A percentile compares a stretch with the other conserved stretches of the same genome.
Conservation (phyloP, 2,888 invertebrate genomes). For the Myopa tessellatipennis region DNA sequence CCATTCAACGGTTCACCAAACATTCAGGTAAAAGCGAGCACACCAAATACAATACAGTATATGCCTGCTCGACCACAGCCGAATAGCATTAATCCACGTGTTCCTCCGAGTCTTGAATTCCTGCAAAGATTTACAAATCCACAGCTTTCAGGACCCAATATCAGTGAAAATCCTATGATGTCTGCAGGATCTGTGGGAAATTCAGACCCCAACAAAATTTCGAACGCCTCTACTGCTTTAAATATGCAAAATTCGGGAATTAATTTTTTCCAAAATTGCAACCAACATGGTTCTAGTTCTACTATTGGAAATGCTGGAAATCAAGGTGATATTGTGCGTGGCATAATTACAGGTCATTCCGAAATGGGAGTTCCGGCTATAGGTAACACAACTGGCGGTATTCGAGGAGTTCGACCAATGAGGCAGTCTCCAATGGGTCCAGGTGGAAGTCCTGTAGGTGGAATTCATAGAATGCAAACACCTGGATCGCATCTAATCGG, state of each 20-base stretch:
- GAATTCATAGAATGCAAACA: constrained; percentile 55
- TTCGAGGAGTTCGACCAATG: constrained; percentile 72
- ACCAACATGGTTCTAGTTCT: constrained; percentile 59
- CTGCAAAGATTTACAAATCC: constrained; percentile 90
- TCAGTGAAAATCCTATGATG: constrained; percentile 43
- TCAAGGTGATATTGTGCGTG: constrained; percentile 59
- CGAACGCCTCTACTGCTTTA: constrained; percentile 39
- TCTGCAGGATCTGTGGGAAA: constrained; percentile 38
- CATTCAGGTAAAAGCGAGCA: constrained; percentile 94
- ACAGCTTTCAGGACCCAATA: constrained; percentile 66
- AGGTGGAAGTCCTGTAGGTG: constrained; percentile 50
- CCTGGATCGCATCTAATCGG: constrained; percentile 51
- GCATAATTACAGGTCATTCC: constrained; percentile 57
- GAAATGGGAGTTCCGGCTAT: constrained; percentile 55
- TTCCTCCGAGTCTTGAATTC: constrained; percentile 90
- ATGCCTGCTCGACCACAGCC: constrained; percentile 94
- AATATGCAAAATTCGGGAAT: constrained; percentile 51
- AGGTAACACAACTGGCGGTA: constrained; percentile 38
- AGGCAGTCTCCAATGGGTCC: constrained; percentile 67
- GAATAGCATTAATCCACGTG: constrained; percentile 69
- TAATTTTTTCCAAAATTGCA: constrained; percentile 65
- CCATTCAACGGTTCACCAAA: constrained; percentile 74
- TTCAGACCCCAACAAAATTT: constrained; percentile 45
- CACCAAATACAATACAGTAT: constrained; percentile 98
- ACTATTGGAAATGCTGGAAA: constrained; percentile 53